phyloP scores from a whole-genome alignment of 2,797 vertebrate species.

The Diglossa cyanea region DNA sequence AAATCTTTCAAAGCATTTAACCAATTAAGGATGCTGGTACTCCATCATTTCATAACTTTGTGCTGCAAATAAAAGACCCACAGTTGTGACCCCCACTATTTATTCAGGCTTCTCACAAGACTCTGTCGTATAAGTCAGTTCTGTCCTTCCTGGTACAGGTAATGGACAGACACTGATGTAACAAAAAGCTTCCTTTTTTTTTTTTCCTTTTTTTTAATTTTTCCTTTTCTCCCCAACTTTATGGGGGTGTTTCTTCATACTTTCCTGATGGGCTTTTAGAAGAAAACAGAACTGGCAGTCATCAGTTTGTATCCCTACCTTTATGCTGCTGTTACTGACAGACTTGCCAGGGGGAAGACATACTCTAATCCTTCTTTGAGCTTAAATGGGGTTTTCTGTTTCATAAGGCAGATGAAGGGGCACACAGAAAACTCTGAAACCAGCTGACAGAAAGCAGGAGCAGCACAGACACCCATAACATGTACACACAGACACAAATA shows the following conservation, averaged over 20 bases:
- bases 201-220: rapidly evolving
- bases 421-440: background rate
- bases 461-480: background rate
- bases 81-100: background rate
- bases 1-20: background rate
- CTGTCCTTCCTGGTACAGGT: background rate
- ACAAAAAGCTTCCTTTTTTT: background rate
- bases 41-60: background rate
- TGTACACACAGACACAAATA: background rate
- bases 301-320: background rate
- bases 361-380: background rate
- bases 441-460: background rate
- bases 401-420: background rate
- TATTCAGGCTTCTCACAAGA: background rate
- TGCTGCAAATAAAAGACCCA: background rate
- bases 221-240: background rate
- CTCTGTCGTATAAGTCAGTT: background rate
- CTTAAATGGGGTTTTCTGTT: background rate
- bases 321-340: background rate
- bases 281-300: background rate
- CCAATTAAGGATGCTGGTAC: background rate
- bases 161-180: background rate
- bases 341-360: background rate
- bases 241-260: background rate
- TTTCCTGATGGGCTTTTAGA: background rate